Evolutionary conservation across 2,113 vertebrate species (phyloP).

Genomic region (Scalopus aquaticus): DNA sequence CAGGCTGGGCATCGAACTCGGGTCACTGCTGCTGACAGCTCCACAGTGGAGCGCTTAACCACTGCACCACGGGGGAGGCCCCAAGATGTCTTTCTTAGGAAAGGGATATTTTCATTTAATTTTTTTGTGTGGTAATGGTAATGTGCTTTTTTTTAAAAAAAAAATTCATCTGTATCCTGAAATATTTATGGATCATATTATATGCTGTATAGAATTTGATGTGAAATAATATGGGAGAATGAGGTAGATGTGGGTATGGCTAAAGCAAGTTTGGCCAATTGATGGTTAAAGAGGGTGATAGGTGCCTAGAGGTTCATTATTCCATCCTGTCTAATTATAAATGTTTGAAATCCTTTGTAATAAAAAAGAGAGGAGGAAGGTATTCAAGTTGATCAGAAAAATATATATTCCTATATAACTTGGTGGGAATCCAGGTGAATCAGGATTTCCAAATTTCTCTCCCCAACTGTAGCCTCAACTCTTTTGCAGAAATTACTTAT

Average conservation of each 20-base stretch:
- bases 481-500: background rate
- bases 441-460: conserved; percentile 27
- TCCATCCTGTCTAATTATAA: background rate
- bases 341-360: background rate
- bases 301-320: background rate
- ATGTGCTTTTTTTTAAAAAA: conserved; percentile 32
- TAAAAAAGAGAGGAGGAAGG: background rate
- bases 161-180: background rate
- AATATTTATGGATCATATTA: conserved; percentile 24
- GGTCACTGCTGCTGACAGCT: no score
- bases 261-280: background rate
- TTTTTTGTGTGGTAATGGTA: background rate
- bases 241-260: background rate
- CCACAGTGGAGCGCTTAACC: no score
- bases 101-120: background rate
- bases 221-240: background rate
- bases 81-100: background rate
- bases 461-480: background rate
- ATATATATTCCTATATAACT: background rate
- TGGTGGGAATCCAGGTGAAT: background rate
- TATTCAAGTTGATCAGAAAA: background rate
- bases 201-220: background rate
- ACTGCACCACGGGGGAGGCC: no score
- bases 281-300: background rate
- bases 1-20: no score